Percentiles rank a stretch among this genome's conserved stretches.
These are phyloP conservation scores for Drosophila prosaltans DNA, from an alignment of 1,140 invertebrate genomes.

Conservation along the genomic window DNA sequence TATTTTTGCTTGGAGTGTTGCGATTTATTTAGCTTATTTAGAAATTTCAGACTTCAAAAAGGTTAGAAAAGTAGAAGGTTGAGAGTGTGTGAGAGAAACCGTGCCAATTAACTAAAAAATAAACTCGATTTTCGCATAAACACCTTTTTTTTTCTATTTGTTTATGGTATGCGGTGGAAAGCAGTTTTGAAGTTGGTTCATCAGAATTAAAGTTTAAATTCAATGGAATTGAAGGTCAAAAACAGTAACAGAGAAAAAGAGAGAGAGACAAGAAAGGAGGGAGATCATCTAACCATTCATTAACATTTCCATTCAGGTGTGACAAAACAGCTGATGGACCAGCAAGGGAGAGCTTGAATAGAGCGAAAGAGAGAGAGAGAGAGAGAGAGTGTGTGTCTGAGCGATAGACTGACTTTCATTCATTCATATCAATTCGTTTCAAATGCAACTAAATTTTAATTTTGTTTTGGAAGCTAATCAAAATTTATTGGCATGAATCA, in stretches of 20 bases:
- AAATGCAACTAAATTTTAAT: background rate
- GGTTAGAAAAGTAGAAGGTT: background rate
- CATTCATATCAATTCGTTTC: constrained; percentile 2
- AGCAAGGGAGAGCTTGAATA: background rate
- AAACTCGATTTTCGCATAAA: constrained; percentile 19
- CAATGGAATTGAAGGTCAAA: background rate
- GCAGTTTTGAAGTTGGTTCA: background rate
- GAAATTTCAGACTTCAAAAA: constrained; percentile 55
- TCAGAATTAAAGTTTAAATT: no score
- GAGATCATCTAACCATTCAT: constrained; percentile 22
- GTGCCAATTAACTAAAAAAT: constrained; percentile 9
- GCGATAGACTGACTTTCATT: constrained; percentile 23
- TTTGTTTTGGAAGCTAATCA: no score
- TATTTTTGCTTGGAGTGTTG: constrained; percentile 7
- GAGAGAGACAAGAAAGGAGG: background rate
- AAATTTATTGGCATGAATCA: no score
- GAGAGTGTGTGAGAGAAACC: background rate
- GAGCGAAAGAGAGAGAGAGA: background rate
- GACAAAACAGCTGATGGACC: background rate
- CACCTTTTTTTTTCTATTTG: constrained; percentile 32
- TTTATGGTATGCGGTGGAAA: no score
- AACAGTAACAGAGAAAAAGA: background rate
- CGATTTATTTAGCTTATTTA: constrained; percentile 68
- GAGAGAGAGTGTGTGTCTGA: constrained; percentile 18
- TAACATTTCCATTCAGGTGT: constrained; percentile 33